Percentiles rank a stretch among this genome's conserved stretches.
Evolutionary conservation across 2,113 vertebrate genomes (phyloP).

Genomic region (Leptobrachium leishanense): DNA sequence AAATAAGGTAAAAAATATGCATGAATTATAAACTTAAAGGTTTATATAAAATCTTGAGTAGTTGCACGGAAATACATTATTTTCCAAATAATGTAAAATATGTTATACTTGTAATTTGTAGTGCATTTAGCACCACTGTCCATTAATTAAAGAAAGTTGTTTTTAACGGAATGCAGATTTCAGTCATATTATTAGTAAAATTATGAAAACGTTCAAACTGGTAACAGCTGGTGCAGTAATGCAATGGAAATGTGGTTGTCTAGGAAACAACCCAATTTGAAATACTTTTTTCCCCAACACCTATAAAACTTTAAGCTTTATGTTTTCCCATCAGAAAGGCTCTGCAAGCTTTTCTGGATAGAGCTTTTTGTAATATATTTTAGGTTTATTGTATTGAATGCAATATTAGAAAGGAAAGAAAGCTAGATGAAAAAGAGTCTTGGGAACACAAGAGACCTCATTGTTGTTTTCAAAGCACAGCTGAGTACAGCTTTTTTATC

Average conservation of each 20-base stretch:
- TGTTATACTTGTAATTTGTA: no score
- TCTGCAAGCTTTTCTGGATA: constrained; percentile 10
- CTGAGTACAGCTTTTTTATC: no score
- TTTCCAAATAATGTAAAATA: no score
- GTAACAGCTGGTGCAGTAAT: constrained; percentile 34
- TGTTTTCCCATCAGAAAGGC: constrained; percentile 19
- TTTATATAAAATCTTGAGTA: no score
- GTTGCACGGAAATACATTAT: no score
- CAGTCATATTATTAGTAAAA: constrained; percentile 42
- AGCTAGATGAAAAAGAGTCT: no score
- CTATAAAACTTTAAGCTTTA: constrained; percentile 40
- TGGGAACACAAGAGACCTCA: no score
- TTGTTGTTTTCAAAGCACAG: no score
- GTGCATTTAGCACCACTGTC: neutral
- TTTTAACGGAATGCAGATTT: constrained; percentile 25
- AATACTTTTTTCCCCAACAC: constrained; percentile 36
- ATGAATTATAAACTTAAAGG: no score
- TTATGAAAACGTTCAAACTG: constrained; percentile 33
- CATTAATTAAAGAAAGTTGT: neutral
- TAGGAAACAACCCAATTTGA: constrained; percentile 43
- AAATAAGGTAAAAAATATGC: no score
- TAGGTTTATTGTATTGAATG: no score
- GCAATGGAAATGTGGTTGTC: constrained; percentile 40
- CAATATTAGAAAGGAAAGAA: no score
- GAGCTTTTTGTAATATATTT: constrained; percentile 15